phyloP scores from a whole-genome alignment of 2,113 vertebrate species.

The Bostrychus sinensis region DNA sequence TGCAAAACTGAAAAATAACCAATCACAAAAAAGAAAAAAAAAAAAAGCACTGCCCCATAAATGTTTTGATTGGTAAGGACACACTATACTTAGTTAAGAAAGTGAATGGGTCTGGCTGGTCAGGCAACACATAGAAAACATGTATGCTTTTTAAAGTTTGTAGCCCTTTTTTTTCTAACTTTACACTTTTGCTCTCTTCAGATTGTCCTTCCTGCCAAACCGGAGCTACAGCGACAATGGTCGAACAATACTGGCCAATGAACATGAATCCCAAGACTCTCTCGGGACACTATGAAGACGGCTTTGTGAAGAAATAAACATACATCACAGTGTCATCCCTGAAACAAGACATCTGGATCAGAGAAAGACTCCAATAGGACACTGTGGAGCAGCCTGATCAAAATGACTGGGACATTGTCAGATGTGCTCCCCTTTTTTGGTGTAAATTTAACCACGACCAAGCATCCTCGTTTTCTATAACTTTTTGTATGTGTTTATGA shows the following conservation, averaged over 20 bases:
- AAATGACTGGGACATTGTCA: background rate
- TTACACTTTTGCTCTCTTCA: conserved; percentile 48
- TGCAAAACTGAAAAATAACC: too few species aligned
- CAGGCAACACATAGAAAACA: background rate
- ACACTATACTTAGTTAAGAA: too few species aligned
- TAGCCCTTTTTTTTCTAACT: background rate
- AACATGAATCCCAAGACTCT: conserved; percentile 80
- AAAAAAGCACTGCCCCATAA: too few species aligned
- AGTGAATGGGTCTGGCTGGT: too few species aligned
- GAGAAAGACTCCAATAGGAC: background rate
- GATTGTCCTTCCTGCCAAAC: conserved; percentile 80
- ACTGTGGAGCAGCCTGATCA: background rate
- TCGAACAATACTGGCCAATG: conserved; percentile 73
- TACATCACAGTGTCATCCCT: too few species aligned
- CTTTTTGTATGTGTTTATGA: background rate
- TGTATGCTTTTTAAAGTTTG: too few species aligned
- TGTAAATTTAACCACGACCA: conserved; percentile 10
- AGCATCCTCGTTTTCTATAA: conserved; percentile 8
- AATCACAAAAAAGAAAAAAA: too few species aligned
- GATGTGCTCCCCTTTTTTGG: background rate
- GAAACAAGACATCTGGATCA: background rate
- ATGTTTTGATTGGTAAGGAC: too few species aligned
- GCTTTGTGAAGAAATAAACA: background rate
- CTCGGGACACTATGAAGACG: conserved; percentile 60
- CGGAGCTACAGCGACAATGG: conserved; percentile 79